phyloP scores from a whole-genome alignment of 1,140 invertebrate genomes.

The Batillaria attramentaria region DNA sequence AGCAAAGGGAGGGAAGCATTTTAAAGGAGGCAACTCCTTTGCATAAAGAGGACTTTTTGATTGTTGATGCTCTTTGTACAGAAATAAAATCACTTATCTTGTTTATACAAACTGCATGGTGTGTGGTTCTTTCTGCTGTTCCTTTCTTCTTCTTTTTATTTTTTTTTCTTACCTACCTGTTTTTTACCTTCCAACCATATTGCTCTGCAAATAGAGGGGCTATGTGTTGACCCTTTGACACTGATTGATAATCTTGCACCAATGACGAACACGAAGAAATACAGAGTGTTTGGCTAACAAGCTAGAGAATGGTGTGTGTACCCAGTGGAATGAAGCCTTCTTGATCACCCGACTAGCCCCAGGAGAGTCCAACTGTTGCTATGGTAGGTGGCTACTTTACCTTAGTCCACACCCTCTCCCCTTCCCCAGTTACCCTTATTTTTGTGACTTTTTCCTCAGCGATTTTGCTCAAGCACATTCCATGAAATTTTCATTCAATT shows the following conservation, averaged over 20 bases:
- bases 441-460: no score
- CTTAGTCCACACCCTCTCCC: no score
- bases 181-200: not conserved
- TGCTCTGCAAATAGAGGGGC: no score
- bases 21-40: no score
- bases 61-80: slow-evolving; percentile 23
- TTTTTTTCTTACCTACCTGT: not conserved
- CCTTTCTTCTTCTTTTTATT: not conserved
- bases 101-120: slow-evolving; percentile 17
- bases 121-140: not conserved
- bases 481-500: not conserved
- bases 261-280: not conserved
- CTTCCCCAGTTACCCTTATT: no score
- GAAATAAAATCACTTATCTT: slow-evolving; percentile 20
- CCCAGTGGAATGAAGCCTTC: slow-evolving; percentile 23
- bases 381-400: no score
- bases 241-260: not conserved
- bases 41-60: no score
- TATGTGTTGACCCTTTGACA: not conserved
- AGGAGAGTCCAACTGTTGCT: no score
- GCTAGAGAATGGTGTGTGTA: slow-evolving; percentile 24
- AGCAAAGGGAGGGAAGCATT: slow-evolving; percentile 2
- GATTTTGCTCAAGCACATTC: no score
- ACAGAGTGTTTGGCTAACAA: not conserved
- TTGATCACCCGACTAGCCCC: not conserved